Evolutionary conservation across 2,888 invertebrate species (phyloP), one percentile per base, ranked within the genome.

Genomic region (Agrilus biguttatus): DNA sequence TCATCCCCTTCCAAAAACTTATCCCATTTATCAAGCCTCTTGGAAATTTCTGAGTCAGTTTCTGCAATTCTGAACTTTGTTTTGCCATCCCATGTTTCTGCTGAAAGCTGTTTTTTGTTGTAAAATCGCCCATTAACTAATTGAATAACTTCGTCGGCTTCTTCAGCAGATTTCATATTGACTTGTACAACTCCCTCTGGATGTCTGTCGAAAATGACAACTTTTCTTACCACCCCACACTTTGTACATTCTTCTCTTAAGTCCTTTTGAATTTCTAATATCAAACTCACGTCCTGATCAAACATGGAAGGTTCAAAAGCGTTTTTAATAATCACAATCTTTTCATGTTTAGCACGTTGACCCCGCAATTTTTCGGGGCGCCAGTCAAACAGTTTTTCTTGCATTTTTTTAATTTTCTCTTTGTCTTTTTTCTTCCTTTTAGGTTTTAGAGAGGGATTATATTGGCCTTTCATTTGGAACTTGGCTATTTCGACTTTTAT

Each of bases 361-460:
- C 89, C 90, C 32, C 82, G 70, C 60, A 88, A 74, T 62, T 88
- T 89, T 54, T 97, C 96, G 0, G 96, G 95, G 46, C 89, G 74
- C 98, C 98, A 98, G 63, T 92, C 95, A 62, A 98, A 89, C 39
- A 96, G 69, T 60, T 90, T 93, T 60, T 93, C 87, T 61, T 96
- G 89, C 67, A 84, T 82, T 64, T 90, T 90, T 66, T 87, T 88
- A 43, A 90, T 62, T 60, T 92, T 95, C 51, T 95, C 88, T 54
- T 90, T 82, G 50, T 91, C 90, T 53, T 83, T 83, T 62, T 87
- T 87, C 64, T 82, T 85, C 63, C 85, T 83, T 63, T 90, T 93
- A 0, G 91, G 91, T 63, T 91, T 92, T 42, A 91, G 74, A 1
- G 80, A 77, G 2, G 97, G 96, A 70, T 99, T 89, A 63, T 88